phyloP scores from a whole-genome alignment of 2,888 invertebrate species.

The Steinernema scapterisci region DNA sequence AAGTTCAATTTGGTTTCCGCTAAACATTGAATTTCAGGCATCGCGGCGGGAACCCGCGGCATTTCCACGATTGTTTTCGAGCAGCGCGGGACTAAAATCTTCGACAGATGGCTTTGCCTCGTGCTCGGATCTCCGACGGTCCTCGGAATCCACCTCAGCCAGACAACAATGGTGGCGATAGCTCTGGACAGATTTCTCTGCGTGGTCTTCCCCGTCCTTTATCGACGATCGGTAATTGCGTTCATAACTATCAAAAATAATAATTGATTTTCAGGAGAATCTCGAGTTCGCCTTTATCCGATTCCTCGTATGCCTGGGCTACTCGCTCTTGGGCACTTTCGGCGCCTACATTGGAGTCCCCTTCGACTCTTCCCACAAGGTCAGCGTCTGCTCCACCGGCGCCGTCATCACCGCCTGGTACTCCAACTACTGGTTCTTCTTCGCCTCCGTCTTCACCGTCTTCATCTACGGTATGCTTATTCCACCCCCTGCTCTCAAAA shows the following conservation, averaged over 20 bases:
- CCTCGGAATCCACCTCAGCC: constrained; percentile 26
- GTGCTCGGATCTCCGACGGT: constrained; percentile 12
- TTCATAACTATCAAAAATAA: no score
- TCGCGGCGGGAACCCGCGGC: background rate
- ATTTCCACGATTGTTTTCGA: constrained; percentile 4
- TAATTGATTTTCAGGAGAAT: constrained; percentile 13
- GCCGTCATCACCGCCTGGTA: constrained; percentile 18
- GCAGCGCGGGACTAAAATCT: background rate
- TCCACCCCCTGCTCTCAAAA: background rate
- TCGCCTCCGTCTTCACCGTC: constrained; percentile 21
- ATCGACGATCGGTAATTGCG: background rate
- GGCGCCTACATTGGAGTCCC: constrained; percentile 11
- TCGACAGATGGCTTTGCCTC: constrained; percentile 13
- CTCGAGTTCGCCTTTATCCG: background rate
- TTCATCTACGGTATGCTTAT: constrained; percentile 15
- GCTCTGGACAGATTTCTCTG: constrained; percentile 13
- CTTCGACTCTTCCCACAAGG: background rate
- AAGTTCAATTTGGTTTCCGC: background rate
- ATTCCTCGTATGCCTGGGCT: constrained; percentile 28
- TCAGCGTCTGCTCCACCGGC: constrained; percentile 14
- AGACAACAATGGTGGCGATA: constrained; percentile 18
- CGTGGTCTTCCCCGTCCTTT: background rate
- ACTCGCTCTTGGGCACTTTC: constrained; percentile 14
- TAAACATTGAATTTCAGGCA: background rate
- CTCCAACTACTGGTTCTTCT: constrained; percentile 32